phyloP scores from a whole-genome alignment of 2,888 invertebrate genomes.

The Cataglyphis albicans region DNA sequence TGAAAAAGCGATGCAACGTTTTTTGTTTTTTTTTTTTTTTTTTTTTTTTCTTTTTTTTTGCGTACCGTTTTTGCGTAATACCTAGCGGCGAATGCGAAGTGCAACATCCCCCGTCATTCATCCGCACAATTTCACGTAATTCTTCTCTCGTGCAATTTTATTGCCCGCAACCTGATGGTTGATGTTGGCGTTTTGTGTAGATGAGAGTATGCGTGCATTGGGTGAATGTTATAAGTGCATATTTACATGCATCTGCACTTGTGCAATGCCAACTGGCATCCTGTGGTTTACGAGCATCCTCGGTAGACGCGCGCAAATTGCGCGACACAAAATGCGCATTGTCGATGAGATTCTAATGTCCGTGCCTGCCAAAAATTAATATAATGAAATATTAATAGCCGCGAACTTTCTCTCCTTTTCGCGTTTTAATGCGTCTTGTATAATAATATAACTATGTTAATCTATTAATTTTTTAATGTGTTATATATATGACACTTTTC shows the following conservation, averaged over 20 bases:
- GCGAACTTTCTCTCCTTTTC: neutral
- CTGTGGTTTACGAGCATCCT: conserved; percentile 41
- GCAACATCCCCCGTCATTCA: conserved; percentile 44
- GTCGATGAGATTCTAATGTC: conserved; percentile 11
- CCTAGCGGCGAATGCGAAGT: conserved; percentile 23
- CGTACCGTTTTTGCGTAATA: conserved; percentile 46
- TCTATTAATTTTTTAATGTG: neutral
- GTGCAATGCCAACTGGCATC: conserved; percentile 47
- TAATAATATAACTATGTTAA: neutral
- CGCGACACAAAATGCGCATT: conserved; percentile 1
- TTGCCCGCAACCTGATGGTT: neutral
- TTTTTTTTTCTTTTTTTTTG: neutral
- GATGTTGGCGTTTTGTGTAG: neutral
- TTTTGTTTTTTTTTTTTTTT: neutral
- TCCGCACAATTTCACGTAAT: neutral
- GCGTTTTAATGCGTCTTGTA: neutral
- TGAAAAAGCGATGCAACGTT: neutral
- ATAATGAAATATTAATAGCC: conserved; percentile 32
- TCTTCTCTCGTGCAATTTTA: conserved; percentile 23
- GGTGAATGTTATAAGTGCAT: conserved; percentile 22
- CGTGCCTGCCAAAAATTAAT: conserved; percentile 9
- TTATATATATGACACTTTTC: neutral
- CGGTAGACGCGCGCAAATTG: conserved; percentile 53
- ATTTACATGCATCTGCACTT: conserved; percentile 43
- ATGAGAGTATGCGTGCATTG: neutral